Conservation (phyloP, 1,140 invertebrate genomes). For the Alviniconcha marisindica region DNA sequence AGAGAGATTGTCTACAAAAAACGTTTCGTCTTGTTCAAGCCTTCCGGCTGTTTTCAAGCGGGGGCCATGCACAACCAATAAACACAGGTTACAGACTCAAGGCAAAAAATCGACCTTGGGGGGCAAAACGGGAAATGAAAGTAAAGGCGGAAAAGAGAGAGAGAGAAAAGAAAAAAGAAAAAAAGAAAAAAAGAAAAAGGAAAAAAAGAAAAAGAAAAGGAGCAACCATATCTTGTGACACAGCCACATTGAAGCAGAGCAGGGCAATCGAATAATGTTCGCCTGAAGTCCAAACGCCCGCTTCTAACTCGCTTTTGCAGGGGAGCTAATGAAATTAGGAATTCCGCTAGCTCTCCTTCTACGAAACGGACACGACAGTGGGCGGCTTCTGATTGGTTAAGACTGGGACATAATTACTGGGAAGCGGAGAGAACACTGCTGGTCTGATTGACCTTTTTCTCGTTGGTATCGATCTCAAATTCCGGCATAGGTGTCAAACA, state of each 20-base stretch:
- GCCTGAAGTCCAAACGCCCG: neutral
- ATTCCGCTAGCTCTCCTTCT: neutral
- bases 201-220: neutral
- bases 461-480: too few relatives aligned
- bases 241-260: neutral
- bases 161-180: neutral
- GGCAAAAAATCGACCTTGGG: neutral
- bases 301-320: slow-evolving; percentile 15
- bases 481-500: too few relatives aligned
- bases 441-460: slow-evolving; percentile 30
- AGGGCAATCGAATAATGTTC: neutral
- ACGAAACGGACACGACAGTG: neutral
- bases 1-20: neutral
- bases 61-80: neutral
- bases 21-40: neutral
- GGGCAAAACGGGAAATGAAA: neutral
- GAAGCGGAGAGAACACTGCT: slow-evolving; percentile 20
- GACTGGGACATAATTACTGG: slow-evolving; percentile 29
- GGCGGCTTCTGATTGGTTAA: slow-evolving; percentile 29
- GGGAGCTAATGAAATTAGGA: slow-evolving; percentile 11
- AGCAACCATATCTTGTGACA: neutral
- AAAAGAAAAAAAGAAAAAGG: neutral
- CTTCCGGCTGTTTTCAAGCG: neutral
- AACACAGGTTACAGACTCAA: neutral
- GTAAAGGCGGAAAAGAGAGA: too few relatives aligned